A percentile compares a stretch with the other conserved stretches of the same genome.
Conservation (phyloP, 2,113 vertebrate species). For the Ctenomys sociabilis region DNA sequence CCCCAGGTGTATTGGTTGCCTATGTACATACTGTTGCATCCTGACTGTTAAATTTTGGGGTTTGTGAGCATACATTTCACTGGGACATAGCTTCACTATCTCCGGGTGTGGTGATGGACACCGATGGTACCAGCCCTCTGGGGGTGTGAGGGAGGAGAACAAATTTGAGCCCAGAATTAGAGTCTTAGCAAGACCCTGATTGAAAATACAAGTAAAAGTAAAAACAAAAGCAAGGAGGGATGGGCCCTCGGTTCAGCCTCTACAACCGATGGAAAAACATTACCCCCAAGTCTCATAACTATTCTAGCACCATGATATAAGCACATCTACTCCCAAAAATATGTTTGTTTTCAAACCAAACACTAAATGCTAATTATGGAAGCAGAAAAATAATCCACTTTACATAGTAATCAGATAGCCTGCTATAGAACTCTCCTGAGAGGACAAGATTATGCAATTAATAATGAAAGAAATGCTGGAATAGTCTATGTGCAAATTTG, state of each 20-base stretch:
- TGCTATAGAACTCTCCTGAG: not conserved
- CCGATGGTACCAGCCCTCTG: not conserved
- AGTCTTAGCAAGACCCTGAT: not conserved
- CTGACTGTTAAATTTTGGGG: not conserved
- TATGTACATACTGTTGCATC: not conserved
- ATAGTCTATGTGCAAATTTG: not conserved
- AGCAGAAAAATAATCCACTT: not conserved
- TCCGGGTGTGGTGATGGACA: not conserved
- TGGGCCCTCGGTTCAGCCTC: not conserved
- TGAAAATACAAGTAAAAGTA: not conserved
- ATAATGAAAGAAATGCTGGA: not conserved
- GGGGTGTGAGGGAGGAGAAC: not conserved
- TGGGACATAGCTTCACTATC: not conserved
- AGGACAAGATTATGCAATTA: not conserved
- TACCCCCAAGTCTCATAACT: not conserved
- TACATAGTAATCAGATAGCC: not conserved
- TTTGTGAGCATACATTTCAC: constrained; percentile 9
- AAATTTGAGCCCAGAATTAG: not conserved
- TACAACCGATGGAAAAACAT: not conserved
- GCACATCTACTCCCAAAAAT: not conserved
- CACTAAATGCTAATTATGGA: not conserved
- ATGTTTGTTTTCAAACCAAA: not conserved
- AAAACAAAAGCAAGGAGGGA: not conserved
- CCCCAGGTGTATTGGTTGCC: not conserved
- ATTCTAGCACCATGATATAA: not conserved